Base-by-base conservation (phyloP, 2,888 invertebrate genomes). In the Drosophila trichaetosa region DNA sequence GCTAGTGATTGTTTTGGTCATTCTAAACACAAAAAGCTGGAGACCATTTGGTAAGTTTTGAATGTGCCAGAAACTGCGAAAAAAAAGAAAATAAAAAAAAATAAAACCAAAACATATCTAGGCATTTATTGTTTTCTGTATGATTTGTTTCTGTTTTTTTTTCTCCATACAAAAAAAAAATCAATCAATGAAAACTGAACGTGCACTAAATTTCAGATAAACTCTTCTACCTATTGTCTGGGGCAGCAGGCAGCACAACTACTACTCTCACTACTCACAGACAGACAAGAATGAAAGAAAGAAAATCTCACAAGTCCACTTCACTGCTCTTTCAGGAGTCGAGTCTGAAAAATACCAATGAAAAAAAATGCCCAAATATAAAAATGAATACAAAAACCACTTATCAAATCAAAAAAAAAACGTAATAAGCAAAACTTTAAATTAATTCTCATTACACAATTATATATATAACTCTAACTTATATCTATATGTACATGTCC, bases 1-100 rank as follows among this genome's bases (percentile, higher is more conserved):
- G 92, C 92, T 92, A 92, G 92, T 91, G 92, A 92, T 91, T 93
- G 92, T 92, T 92, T 92, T 92, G 92, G 92, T 92, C 92, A 92
- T 92, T 92, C 91, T 92, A 92, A 92, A 91, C 90, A 91, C 91
- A 91, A 89, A 91, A 91, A 91, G 91, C 92, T 90, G 92, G 92
- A 92, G 87, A 87, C 88, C 89, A 88, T 91, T 92, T 92, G 93
- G 93, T 93, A 93, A 93, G 93, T 93, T 92, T 91, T 92, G 91
- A 92, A 92, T 92, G 91, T 88, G 90, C 91, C 91, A 90, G 79
- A 87, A 89, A 83, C 82, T 80, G 74, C 79, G 83, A 79, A 81
- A 84, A 69, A 83, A 57, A 80, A 75, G 75, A 79, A 88, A 82
- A 77, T 54, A 69, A 76, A 65, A 83, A 75, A 70, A 81, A 77